A percentile compares a stretch with the other conserved stretches of the same genome.
Conservation (phyloP, 2,113 vertebrate species). For the Turnix velox region DNA sequence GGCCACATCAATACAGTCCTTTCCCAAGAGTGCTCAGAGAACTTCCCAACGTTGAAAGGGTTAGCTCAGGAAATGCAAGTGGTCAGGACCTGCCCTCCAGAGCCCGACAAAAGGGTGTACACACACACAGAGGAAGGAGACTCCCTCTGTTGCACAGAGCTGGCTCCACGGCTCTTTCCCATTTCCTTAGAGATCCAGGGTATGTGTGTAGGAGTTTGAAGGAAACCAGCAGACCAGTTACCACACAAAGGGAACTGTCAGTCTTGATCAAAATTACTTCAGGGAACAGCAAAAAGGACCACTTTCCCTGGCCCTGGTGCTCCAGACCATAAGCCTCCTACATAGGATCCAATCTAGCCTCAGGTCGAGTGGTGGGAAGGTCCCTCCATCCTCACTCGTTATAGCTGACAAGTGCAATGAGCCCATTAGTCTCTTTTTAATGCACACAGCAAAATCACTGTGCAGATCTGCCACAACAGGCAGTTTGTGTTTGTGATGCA, state of each 20-base stretch:
- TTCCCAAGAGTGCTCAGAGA: not conserved
- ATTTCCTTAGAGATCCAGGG: not conserved
- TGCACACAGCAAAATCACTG: not conserved
- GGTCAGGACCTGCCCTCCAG: not conserved
- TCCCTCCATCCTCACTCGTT: not conserved
- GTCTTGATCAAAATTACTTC: not conserved
- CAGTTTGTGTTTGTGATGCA: not conserved
- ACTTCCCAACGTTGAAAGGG: not conserved
- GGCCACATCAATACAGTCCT: not conserved
- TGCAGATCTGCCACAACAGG: not conserved
- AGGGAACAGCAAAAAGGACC: not conserved
- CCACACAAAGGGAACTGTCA: not conserved
- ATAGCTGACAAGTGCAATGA: not conserved
- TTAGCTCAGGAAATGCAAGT: not conserved
- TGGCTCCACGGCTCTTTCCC: not conserved
- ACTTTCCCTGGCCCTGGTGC: not conserved
- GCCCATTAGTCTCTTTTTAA: not conserved
- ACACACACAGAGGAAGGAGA: not conserved
- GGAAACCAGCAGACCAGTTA: not conserved
- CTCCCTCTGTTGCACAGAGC: not conserved
- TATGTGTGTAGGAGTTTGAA: not conserved
- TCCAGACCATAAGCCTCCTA: not conserved
- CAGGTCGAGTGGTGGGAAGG: not conserved
- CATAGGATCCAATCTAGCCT: not conserved
- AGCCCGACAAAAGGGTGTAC: not conserved